phyloP scores from a whole-genome alignment of 2,113 vertebrate genomes.

The Fulica atra region DNA sequence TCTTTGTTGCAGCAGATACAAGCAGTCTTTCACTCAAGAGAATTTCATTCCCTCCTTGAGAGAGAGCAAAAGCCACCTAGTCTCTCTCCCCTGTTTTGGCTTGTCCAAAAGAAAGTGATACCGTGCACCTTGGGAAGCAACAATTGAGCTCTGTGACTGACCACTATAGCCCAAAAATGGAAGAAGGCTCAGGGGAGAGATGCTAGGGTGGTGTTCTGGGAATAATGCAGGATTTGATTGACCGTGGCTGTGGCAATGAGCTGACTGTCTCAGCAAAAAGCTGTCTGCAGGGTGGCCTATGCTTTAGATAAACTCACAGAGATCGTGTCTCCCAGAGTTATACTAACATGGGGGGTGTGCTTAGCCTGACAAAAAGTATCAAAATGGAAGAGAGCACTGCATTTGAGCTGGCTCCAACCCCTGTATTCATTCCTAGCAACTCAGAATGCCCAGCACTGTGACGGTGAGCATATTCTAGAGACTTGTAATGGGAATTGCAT shows the following conservation, averaged over 20 bases:
- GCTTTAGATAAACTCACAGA: background rate
- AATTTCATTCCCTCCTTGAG: background rate
- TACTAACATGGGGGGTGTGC: background rate
- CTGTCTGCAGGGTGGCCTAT: background rate
- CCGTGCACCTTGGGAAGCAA: background rate
- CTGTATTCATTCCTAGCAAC: rapidly evolving
- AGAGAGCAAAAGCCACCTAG: background rate
- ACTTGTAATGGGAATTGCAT: background rate
- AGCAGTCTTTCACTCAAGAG: background rate
- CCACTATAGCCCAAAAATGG: no score
- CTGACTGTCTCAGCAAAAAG: background rate
- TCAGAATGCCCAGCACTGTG: background rate
- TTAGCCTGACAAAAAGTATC: background rate
- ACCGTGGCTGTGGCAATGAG: background rate
- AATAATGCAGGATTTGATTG: background rate
- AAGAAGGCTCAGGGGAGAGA: background rate
- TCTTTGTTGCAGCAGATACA: background rate
- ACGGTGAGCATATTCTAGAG: background rate
- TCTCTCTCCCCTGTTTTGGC: background rate
- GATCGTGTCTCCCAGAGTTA: background rate
- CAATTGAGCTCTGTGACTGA: background rate
- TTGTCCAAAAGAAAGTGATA: background rate
- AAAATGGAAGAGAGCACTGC: background rate
- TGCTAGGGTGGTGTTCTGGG: background rate
- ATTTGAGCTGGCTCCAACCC: background rate